Conservation (phyloP, 2,113 vertebrate species). For the Riparia riparia region DNA sequence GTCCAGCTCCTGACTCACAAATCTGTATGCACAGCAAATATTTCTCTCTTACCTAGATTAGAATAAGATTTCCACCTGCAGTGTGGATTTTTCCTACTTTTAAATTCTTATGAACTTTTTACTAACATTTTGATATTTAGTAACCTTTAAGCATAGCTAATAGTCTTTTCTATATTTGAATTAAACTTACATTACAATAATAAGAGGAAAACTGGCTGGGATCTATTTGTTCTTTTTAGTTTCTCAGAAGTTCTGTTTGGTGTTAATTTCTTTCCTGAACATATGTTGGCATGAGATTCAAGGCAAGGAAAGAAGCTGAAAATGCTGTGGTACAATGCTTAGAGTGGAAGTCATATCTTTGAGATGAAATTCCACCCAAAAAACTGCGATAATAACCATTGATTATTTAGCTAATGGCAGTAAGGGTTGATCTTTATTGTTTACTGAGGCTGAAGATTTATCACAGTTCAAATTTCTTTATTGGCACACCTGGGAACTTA, state of each 20-base stretch:
- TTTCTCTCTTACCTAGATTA: neutral
- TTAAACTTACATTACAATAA: neutral
- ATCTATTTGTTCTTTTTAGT: neutral
- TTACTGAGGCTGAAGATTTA: neutral
- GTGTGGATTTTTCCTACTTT: neutral
- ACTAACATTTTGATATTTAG: neutral
- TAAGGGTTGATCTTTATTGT: neutral
- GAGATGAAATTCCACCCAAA: neutral
- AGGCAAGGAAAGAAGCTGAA: neutral
- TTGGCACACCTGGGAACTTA: neutral
- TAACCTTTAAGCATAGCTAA: neutral
- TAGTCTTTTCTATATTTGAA: neutral
- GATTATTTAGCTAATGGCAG: neutral
- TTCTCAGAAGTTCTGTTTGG: neutral
- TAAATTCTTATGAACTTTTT: neutral
- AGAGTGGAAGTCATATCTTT: neutral
- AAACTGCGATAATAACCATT: neutral
- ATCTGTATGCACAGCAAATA: neutral
- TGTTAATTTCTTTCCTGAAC: neutral
- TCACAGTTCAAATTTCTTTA: neutral
- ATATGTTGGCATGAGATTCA: neutral
- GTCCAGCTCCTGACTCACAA: neutral
- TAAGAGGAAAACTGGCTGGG: neutral
- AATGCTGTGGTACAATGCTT: neutral
- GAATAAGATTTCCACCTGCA: neutral